These are phyloP conservation scores for Drosophila willistoni DNA, from an alignment of 1,140 invertebrate species.

Conservation along the genomic window DNA sequence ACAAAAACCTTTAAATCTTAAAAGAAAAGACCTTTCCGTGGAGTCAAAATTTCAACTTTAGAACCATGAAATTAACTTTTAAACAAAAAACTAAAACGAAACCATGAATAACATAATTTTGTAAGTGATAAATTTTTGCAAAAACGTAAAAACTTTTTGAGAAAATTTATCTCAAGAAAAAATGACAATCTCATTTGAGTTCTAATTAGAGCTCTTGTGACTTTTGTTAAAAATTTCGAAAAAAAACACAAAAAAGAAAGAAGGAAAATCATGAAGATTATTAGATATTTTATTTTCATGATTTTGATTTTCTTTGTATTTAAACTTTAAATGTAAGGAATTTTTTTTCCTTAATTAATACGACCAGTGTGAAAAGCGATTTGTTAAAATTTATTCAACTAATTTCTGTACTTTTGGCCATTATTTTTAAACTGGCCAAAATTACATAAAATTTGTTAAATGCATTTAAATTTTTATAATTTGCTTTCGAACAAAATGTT, in stretches of 20 bases:
- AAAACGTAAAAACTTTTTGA: slow-evolving; percentile 43
- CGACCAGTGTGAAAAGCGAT: slow-evolving; percentile 63
- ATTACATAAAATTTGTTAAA: slow-evolving; percentile 41
- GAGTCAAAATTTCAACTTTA: slow-evolving; percentile 52
- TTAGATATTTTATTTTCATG: slow-evolving; percentile 30
- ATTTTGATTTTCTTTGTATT: slow-evolving; percentile 31
- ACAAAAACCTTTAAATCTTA: slow-evolving; percentile 38
- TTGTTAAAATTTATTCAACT: slow-evolving; percentile 27
- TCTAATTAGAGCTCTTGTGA: slow-evolving; percentile 50
- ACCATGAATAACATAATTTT: slow-evolving; percentile 40
- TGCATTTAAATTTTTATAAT: slow-evolving; percentile 4
- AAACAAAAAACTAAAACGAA: slow-evolving; percentile 3
- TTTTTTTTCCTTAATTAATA: slow-evolving; percentile 40
- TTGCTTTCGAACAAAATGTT: slow-evolving; percentile 50
- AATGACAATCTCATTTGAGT: slow-evolving; percentile 43
- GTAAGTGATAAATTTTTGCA: slow-evolving; percentile 27
- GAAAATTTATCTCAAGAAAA: slow-evolving; percentile 34
- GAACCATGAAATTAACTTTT: slow-evolving; percentile 47
- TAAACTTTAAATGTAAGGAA: neutral
- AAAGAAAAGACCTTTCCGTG: slow-evolving; percentile 48
- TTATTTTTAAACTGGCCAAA: slow-evolving; percentile 27
- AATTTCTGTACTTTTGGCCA: slow-evolving; percentile 66
- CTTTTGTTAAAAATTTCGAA: slow-evolving; percentile 36
- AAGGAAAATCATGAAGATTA: slow-evolving; percentile 26
- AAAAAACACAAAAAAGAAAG: neutral